Evolutionary conservation across 2,888 invertebrate species (phyloP), one percentile per base, ranked within the genome.

Genomic region (Autographa gamma): DNA sequence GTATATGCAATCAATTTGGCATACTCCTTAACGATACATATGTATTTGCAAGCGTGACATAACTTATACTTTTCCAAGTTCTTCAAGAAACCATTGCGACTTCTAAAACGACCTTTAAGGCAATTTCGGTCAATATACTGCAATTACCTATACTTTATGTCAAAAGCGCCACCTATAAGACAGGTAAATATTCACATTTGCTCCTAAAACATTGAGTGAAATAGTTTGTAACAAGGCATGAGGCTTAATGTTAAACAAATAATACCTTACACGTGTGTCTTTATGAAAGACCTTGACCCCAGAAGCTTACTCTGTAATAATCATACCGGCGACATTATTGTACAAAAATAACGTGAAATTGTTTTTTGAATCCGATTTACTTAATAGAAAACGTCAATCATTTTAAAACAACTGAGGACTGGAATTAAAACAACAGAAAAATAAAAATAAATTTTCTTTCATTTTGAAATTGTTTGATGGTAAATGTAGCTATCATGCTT

Each of bases 361-460:
- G 16, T n/a, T n/a, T 48, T 48, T 48, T 6, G 16, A 16, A 43
- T n/a, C 48, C 48, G 48, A 48, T 48, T 48, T 48, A 16, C n/a
- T 48, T 48, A 48, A 19, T 54, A 54, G 13, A 54, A 19, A 54
- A 54, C n/a, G 19, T 54, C 54, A 54, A 54, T 54, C 25, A 48
- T 48, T 48, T 48, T n/a, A 48, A 48, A 48, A 14, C 38, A 38
- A 38, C 38, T 38, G 38, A 43, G 14, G 16, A 43, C 14, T 43
- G 11, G 5, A 48, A 14, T 1, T 11, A 9, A 54, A 54, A 54
- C 19, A 54, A 54, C 6, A 8, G 3, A 19, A 56, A 25, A 19
- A 54, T 11, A 19, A 11, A 54, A 18, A 43, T 4, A 14, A 43
- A 11, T 2, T 2, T 14, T 11, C 8, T 19, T 54, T 6, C 9